Conservation (phyloP, 1,140 invertebrate genomes). For the Dermatophagoides farinae region DNA sequence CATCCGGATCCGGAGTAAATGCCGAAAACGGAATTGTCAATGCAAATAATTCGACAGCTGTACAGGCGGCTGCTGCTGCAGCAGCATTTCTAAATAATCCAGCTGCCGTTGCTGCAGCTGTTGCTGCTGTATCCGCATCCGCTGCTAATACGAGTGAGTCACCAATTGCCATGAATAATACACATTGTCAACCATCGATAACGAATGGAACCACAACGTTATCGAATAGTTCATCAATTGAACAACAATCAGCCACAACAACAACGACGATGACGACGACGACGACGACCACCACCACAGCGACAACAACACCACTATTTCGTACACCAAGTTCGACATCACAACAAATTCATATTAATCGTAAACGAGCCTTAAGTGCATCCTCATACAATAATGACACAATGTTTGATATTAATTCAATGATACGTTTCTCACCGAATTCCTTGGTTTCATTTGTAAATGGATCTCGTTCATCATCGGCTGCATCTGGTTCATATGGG, state of each 20-base stretch:
- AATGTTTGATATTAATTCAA: constrained; percentile 75
- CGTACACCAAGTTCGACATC: constrained; percentile 3
- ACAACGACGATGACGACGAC: background rate
- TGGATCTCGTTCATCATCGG: constrained; percentile 34
- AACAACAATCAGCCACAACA: too few relatives aligned
- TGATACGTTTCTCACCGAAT: constrained; percentile 83
- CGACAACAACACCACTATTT: background rate
- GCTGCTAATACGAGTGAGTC: too few relatives aligned
- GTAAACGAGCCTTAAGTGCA: constrained; percentile 75
- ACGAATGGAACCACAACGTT: background rate
- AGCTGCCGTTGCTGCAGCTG: background rate
- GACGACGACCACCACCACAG: background rate
- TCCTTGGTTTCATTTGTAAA: constrained; percentile 75
- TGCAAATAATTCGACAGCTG: too few relatives aligned
- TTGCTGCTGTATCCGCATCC: background rate
- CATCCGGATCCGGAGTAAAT: background rate
- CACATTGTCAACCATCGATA: background rate
- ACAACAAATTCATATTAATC: constrained; percentile 23
- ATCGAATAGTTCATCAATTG: too few relatives aligned
- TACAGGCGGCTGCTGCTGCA: background rate
- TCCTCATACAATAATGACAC: constrained; percentile 80
- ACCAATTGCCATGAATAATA: too few relatives aligned
- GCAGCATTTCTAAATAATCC: background rate
- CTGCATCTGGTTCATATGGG: constrained; percentile 62
- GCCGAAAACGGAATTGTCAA: background rate